Evolutionary conservation across 2,113 vertebrate genomes (phyloP).

Genomic region (Candoia aspera): DNA sequence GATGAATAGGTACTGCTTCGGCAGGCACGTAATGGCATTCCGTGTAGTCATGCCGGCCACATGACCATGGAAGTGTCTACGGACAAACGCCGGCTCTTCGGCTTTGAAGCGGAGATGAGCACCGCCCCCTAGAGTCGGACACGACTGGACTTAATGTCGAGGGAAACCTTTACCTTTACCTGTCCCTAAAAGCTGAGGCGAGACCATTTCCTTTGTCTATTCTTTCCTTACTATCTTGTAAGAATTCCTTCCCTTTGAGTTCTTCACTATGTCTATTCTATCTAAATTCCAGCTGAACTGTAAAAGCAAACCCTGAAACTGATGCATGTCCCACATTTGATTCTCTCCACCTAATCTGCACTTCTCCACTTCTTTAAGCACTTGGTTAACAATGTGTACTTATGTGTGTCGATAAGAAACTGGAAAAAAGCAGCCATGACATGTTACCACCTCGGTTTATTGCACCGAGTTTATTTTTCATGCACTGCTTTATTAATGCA

Average conservation of each 20-base stretch:
- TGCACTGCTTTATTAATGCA: not conserved
- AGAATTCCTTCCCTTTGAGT: not conserved
- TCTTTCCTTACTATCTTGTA: not conserved
- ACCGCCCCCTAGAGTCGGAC: too few relatives aligned
- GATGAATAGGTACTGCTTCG: too few relatives aligned
- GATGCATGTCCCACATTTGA: not conserved
- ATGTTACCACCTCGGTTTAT: not conserved
- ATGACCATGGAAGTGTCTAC: too few relatives aligned
- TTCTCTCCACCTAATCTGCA: not conserved
- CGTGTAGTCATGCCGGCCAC: too few relatives aligned
- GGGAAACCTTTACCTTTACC: too few relatives aligned
- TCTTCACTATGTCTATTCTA: not conserved
- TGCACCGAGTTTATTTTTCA: not conserved
- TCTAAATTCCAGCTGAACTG: not conserved
- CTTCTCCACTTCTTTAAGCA: not conserved
- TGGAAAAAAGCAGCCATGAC: not conserved
- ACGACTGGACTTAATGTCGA: too few relatives aligned
- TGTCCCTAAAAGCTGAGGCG: too few relatives aligned
- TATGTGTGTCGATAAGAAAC: not conserved
- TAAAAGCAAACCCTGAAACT: not conserved
- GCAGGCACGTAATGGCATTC: too few relatives aligned
- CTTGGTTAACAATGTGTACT: not conserved
- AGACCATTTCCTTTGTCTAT: too few relatives aligned
- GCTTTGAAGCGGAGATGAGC: too few relatives aligned
- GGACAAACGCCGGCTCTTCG: too few relatives aligned